These are phyloP conservation scores for Anastrepha ludens DNA, from an alignment of 1,140 invertebrate species.

Conservation along the genomic window DNA sequence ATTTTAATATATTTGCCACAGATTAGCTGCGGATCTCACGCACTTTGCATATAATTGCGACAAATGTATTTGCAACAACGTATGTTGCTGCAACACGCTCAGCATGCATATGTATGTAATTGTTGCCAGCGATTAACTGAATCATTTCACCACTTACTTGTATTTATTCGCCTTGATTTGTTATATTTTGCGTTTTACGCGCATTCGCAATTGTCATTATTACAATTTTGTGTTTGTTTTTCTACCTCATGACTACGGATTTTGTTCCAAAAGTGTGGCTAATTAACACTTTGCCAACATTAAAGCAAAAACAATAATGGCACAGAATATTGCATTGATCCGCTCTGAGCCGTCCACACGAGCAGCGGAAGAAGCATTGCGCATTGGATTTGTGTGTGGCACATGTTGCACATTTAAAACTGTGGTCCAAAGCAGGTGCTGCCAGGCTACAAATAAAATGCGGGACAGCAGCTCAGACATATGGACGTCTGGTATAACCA, in stretches of 20 bases:
- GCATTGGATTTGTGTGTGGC: constrained; percentile 33
- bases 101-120: constrained; percentile 13
- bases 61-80: constrained; percentile 13
- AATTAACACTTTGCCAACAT: constrained; percentile 46
- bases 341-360: background rate
- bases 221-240: background rate
- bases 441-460: background rate
- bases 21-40: background rate
- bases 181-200: background rate
- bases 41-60: constrained; percentile 22
- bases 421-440: background rate
- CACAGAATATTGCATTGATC: background rate
- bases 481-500: too few relatives aligned
- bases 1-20: background rate
- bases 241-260: background rate
- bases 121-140: background rate
- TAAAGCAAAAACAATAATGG: constrained; percentile 27
- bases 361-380: background rate
- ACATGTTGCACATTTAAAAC: background rate
- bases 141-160: background rate
- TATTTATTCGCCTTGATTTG: constrained; percentile 30
- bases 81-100: constrained; percentile 34
- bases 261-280: constrained; percentile 45
- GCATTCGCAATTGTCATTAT: background rate
- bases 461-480: too few relatives aligned